phyloP scores from a whole-genome alignment of 2,113 vertebrate species.

The Anas platyrhynchos region DNA sequence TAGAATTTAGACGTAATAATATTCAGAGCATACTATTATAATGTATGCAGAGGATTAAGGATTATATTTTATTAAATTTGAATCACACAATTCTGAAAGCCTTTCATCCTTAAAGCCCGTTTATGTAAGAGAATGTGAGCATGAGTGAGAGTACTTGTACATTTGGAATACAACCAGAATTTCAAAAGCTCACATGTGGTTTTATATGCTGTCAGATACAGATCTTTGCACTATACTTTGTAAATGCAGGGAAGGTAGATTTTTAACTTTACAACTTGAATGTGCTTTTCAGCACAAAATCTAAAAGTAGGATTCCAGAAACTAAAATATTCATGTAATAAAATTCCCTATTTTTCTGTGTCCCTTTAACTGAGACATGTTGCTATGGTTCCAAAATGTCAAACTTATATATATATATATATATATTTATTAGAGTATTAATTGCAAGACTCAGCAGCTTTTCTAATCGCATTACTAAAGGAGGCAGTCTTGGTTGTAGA shows the following conservation, averaged over 20 bases:
- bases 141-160: background rate
- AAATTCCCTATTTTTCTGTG: background rate
- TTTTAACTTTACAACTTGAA: background rate
- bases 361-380: constrained; percentile 36
- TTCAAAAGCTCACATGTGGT: background rate
- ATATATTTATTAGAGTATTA: constrained; percentile 6
- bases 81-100: background rate
- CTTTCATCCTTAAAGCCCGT: background rate
- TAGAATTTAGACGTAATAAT: constrained; percentile 1
- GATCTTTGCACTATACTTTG: background rate
- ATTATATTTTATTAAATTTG: constrained; percentile 1
- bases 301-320: constrained; percentile 6
- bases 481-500: background rate
- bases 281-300: background rate
- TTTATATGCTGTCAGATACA: background rate
- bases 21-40: background rate
- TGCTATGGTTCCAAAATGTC: constrained; percentile 9
- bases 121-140: background rate
- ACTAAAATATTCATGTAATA: background rate
- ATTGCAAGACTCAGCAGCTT: background rate
- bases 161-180: background rate
- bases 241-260: background rate
- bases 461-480: background rate
- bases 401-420: background rate
- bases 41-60: constrained; percentile 7